A percentile compares a stretch with the other conserved stretches of the same genome.
Evolutionary conservation across 1,140 invertebrate species (phyloP).

Genomic region (Calephelis nemesis): DNA sequence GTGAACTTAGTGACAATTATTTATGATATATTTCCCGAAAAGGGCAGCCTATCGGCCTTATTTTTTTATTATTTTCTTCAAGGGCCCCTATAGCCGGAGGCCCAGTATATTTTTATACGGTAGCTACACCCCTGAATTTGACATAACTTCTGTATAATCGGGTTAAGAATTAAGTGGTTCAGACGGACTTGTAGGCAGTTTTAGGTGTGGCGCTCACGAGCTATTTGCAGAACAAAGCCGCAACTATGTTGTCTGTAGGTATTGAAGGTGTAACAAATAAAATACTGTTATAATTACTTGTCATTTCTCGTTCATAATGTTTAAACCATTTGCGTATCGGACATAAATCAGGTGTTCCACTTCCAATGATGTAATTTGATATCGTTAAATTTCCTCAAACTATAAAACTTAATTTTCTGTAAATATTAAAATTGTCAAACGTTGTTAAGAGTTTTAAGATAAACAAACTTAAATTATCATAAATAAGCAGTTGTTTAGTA

Average conservation of each 20-base stretch:
- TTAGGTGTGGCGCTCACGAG: slow-evolving; percentile 69
- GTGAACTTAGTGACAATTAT: too few species aligned
- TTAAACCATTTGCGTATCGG: neutral
- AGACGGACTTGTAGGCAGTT: slow-evolving; percentile 53
- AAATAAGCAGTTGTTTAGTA: slow-evolving; percentile 13
- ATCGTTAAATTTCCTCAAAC: slow-evolving; percentile 8
- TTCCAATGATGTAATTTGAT: slow-evolving; percentile 10
- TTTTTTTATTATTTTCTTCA: too few species aligned
- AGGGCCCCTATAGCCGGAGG: too few species aligned
- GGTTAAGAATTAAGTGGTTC: slow-evolving; percentile 55
- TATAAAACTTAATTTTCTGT: slow-evolving; percentile 8
- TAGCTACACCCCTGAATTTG: slow-evolving; percentile 40
- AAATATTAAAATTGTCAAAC: slow-evolving; percentile 5
- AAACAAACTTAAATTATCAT: slow-evolving; percentile 4
- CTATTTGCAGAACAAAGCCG: slow-evolving; percentile 25
- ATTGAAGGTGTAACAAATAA: slow-evolving; percentile 12
- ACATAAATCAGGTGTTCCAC: slow-evolving; percentile 2
- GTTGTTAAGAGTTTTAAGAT: slow-evolving; percentile 5
- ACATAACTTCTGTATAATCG: slow-evolving; percentile 52
- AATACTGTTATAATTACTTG: slow-evolving; percentile 10
- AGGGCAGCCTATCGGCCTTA: too few species aligned
- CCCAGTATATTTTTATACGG: too few species aligned
- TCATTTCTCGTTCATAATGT: slow-evolving; percentile 2
- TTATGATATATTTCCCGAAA: too few species aligned
- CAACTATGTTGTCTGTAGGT: slow-evolving; percentile 14